Conservation (phyloP, 2,888 invertebrate species). For the Artemia sinica region DNA sequence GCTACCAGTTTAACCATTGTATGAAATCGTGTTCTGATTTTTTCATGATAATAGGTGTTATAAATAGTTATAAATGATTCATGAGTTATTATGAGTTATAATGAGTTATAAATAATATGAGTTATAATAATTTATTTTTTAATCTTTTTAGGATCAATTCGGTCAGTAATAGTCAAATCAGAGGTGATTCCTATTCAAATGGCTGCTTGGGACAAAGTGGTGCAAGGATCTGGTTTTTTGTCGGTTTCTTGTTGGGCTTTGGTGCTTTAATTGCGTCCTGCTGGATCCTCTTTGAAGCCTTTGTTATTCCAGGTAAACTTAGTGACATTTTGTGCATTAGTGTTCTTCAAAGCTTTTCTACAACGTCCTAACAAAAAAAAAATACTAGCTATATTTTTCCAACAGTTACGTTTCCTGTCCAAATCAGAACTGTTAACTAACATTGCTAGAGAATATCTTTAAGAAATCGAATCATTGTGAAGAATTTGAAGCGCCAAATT, state of each 20-base stretch:
- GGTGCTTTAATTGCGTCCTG: conserved; percentile 85
- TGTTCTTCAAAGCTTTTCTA: too few species aligned
- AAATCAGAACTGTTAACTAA: too few species aligned
- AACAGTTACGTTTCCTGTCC: too few species aligned
- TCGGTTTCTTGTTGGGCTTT: conserved; percentile 92
- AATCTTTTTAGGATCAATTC: conserved; percentile 57
- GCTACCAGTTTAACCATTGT: too few species aligned
- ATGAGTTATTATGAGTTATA: conserved; percentile 18
- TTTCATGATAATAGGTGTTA: too few species aligned
- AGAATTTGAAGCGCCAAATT: too few species aligned
- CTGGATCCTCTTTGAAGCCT: conserved; percentile 86
- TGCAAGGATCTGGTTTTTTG: conserved; percentile 79
- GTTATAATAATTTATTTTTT: conserved; percentile 19
- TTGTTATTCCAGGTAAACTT: conserved; percentile 33
- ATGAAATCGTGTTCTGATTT: too few species aligned
- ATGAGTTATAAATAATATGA: conserved; percentile 15
- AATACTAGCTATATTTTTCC: too few species aligned
- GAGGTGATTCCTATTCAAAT: conserved; percentile 56
- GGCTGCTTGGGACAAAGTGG: conserved; percentile 73
- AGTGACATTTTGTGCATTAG: too few species aligned
- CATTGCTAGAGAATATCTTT: too few species aligned
- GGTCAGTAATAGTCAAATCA: conserved; percentile 81
- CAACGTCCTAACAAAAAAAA: too few species aligned
- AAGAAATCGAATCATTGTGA: too few species aligned
- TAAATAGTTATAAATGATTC: background rate